Percentiles rank a stretch among this genome's conserved stretches.
Evolutionary conservation across 2,113 vertebrate species (phyloP).

Genomic region (Lamprologus speciosus): DNA sequence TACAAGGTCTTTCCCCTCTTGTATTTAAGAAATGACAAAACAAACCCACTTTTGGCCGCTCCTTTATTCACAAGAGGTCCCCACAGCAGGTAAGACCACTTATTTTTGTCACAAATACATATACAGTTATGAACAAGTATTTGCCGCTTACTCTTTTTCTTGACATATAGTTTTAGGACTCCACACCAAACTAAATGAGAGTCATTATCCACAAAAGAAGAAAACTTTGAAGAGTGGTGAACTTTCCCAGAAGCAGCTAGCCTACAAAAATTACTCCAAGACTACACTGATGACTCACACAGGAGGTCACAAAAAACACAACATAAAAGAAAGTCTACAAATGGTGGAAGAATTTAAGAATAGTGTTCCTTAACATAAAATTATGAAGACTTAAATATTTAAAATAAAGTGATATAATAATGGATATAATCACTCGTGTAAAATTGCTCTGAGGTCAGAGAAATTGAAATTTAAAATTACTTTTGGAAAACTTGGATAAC

Average conservation of each 20-base stretch:
- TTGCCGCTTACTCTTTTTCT: fast-evolving
- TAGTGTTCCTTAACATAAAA: fast-evolving
- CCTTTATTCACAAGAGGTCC: not conserved
- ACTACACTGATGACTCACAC: not conserved
- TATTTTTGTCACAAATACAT: not conserved
- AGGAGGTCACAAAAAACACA: not conserved
- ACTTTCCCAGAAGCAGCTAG: not conserved
- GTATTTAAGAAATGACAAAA: not conserved
- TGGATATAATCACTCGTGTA: not conserved
- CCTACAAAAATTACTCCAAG: not conserved
- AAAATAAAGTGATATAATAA: not conserved
- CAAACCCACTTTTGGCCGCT: not conserved
- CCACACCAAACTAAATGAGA: not conserved
- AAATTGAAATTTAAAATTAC: not conserved
- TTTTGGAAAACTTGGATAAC: not conserved
- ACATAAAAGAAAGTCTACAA: not conserved
- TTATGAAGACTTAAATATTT: not conserved
- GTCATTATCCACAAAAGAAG: not conserved
- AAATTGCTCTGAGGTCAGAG: not conserved
- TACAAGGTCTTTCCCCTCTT: not conserved
- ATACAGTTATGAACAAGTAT: not conserved
- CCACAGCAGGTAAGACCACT: not conserved
- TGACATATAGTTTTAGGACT: not conserved
- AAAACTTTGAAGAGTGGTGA: not conserved
- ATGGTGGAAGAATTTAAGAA: not conserved